A percentile compares a stretch with the other conserved stretches of the same genome.
Conservation (phyloP, 2,888 invertebrate species). For the Conus canariensis region DNA sequence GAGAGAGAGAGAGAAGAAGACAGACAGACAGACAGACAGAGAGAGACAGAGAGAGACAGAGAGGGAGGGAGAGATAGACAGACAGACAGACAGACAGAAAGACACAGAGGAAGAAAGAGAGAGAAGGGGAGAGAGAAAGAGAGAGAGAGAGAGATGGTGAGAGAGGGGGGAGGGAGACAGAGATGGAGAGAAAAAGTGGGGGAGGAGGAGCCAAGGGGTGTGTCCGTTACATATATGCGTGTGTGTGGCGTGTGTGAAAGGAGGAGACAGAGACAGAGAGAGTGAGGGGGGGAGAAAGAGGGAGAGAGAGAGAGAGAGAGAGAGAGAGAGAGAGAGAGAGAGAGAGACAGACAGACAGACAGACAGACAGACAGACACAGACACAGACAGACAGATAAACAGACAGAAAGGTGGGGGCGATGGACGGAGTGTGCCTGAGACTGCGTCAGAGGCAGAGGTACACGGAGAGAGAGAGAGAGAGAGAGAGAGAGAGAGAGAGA, state of each 20-base stretch:
- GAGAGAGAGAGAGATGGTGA: constrained; percentile 23
- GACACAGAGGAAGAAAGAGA: neutral
- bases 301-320: constrained; percentile 23
- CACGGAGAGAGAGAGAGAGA: neutral
- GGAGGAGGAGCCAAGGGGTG: neutral
- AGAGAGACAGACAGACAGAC: neutral
- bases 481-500: constrained; percentile 8
- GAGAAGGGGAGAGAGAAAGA: neutral
- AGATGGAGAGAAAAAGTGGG: constrained; percentile 4
- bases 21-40: neutral
- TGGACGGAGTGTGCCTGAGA: neutral
- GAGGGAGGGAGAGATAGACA: neutral
- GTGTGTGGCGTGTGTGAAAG: neutral
- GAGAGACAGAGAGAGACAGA: neutral
- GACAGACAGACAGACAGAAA: neutral
- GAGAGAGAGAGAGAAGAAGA: neutral
- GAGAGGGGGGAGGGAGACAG: neutral
- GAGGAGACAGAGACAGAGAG: constrained; percentile 26
- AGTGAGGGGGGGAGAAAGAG: constrained; percentile 32
- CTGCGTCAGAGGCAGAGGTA: neutral
- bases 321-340: neutral
- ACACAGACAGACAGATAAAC: neutral
- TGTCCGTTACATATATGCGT: too few relatives aligned
- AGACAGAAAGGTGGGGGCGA: neutral
- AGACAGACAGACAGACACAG: neutral